phyloP scores from a whole-genome alignment of 2,113 vertebrate species.

The Ivindomyrus marchei region DNA sequence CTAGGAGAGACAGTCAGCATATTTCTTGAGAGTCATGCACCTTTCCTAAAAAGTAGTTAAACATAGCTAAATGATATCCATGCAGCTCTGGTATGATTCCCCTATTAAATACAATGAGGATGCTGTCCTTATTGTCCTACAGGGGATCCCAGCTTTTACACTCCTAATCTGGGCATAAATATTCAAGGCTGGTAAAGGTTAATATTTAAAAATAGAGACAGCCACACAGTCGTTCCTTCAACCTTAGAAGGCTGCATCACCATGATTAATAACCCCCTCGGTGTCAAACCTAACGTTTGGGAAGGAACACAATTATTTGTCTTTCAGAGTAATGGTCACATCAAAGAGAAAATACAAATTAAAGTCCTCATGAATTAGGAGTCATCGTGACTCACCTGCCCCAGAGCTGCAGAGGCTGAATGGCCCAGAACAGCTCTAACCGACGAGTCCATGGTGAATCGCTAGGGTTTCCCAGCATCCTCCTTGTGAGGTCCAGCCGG shows the following conservation, averaged over 20 bases:
- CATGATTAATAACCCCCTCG: neutral
- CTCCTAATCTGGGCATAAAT: neutral
- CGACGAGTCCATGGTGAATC: neutral
- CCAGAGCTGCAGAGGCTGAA: neutral
- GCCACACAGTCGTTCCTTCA: neutral
- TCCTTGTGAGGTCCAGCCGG: neutral
- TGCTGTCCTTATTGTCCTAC: neutral
- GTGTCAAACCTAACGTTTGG: slow-evolving; percentile 16
- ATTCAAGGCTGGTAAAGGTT: neutral
- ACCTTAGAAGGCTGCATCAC: neutral
- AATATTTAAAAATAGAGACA: slow-evolving; percentile 4
- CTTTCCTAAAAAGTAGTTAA: neutral
- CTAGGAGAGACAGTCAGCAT: neutral
- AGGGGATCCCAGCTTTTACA: neutral
- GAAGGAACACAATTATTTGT: slow-evolving; percentile 13
- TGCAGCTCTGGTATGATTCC: neutral
- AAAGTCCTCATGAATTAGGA: slow-evolving; percentile 11
- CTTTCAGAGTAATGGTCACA: slow-evolving; percentile 25
- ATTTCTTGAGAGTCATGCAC: neutral
- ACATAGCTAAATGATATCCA: neutral
- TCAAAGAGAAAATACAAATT: slow-evolving; percentile 17
- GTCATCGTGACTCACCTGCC: neutral
- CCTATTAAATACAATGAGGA: neutral
- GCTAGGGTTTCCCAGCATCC: neutral
- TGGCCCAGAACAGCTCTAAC: neutral